phyloP scores from a whole-genome alignment of 2,888 invertebrate species.

The Drosophila helvetica region DNA sequence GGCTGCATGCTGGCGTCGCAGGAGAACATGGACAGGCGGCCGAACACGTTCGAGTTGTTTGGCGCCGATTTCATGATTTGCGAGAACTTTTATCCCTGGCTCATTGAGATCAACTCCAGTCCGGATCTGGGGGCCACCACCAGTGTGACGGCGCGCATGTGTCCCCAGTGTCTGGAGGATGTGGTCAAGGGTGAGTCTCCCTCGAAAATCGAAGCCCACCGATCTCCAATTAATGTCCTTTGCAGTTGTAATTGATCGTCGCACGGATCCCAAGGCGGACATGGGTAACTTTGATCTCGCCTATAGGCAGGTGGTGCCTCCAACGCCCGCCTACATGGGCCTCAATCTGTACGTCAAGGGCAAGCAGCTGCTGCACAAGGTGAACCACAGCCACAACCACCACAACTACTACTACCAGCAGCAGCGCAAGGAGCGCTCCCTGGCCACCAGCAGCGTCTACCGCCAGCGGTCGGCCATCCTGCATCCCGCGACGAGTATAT shows the following conservation, averaged over 20 bases:
- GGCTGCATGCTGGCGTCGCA: constrained; percentile 95
- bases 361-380: constrained; percentile 81
- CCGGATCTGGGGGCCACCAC: constrained; percentile 96
- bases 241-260: constrained; percentile 91
- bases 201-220: too few relatives aligned
- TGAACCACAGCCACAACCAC: constrained; percentile 55
- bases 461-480: constrained; percentile 67
- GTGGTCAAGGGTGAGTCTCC: constrained; percentile 91
- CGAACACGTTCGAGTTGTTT: constrained; percentile 95
- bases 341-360: constrained; percentile 83
- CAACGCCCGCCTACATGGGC: constrained; percentile 92
- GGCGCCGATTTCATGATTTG: constrained; percentile 98
- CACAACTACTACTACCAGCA: constrained; percentile 62
- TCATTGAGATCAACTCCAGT: constrained; percentile 97
- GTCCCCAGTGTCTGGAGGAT: constrained; percentile 94
- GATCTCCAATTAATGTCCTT: background rate
- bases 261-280: constrained; percentile 89
- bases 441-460: constrained; percentile 67
- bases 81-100: constrained; percentile 94
- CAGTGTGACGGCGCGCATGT: constrained; percentile 93
- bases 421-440: constrained; percentile 74
- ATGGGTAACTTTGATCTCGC: constrained; percentile 92
- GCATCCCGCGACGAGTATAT: constrained; percentile 57
- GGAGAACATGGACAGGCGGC: constrained; percentile 90
- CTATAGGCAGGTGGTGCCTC: constrained; percentile 91